These are phyloP conservation scores for Borostomias antarcticus DNA, from an alignment of 2,797 vertebrate species.

Conservation along the genomic window DNA sequence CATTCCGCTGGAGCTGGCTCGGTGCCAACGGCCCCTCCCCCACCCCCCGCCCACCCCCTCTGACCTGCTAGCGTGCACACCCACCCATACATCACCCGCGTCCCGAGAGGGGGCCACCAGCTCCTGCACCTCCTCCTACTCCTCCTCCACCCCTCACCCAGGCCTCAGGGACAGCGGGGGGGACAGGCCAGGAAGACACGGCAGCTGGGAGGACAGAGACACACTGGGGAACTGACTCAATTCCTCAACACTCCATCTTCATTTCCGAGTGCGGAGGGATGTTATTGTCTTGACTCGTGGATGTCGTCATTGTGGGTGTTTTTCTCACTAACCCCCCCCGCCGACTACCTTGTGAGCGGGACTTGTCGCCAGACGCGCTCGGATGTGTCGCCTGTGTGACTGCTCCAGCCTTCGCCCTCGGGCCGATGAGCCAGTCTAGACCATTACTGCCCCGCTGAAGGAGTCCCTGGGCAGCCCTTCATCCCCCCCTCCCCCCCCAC, in stretches of 20 bases:
- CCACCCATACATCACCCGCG: slow-evolving; percentile 2
- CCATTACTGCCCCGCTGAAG: background rate
- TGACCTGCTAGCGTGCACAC: slow-evolving; percentile 1
- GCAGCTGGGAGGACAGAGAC: background rate
- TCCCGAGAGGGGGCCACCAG: background rate
- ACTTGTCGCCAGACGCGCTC: background rate
- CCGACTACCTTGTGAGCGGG: no score
- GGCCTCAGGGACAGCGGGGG: background rate
- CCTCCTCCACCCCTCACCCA: background rate
- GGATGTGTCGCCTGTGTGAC: background rate
- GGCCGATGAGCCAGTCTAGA: background rate
- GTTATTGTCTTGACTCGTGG: no score
- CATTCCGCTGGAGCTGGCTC: slow-evolving; percentile 18
- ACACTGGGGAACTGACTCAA: no score
- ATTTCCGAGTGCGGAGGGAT: background rate
- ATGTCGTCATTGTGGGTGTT: no score
- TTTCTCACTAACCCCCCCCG: no score
- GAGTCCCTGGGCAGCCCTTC: background rate
- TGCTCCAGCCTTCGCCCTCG: background rate
- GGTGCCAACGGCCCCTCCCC: slow-evolving; percentile 9
- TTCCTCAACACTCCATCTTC: no score
- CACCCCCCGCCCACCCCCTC: background rate
- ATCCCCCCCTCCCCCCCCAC: background rate
- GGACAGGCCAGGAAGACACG: background rate
- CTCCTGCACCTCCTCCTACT: no score